Evolutionary conservation across 2,888 invertebrate genomes (phyloP), one percentile per base, ranked within the genome.

Genomic region (Drosophila austrosaltans): DNA sequence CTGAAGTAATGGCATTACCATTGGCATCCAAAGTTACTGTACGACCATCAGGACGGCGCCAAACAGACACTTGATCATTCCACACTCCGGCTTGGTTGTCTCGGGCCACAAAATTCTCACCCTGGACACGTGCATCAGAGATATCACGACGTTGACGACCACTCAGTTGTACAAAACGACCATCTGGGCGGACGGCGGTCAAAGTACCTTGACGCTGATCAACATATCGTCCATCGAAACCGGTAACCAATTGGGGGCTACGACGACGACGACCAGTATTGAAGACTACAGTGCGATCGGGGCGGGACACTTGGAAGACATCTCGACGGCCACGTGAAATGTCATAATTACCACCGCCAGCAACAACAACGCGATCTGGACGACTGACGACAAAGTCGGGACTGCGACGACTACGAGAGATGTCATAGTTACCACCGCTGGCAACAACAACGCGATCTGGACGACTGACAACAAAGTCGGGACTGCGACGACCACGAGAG

Each of bases 101-200:
- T 54, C 80, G 78, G n/a, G 87, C 87, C 6, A 82, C 83, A 58
- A 83, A 83, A 20, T 79, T 78, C 0, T 81, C 62, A 3, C 87
- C 84, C n/a, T 75, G 77, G n/a, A 83, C 87, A 8, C 82, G 72
- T 0, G 53, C 73, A 53, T 69, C 64, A 1, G 64, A 57, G 12
- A 63, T 53, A 16, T 42, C 16, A 7, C 78, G 79, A 12, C 74
- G 63, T 0, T 53, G 30, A 0, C 76, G 74, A 2, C 4, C 25
- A 8, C 8, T 36, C 2, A n/a, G 63, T 1, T 20, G 54, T 8
- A 74, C 74, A 32, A 8, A 53, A 39, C 74, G 74, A 5, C 69
- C 74, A 74, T 75, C 74, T 1, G 3, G 6, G 12, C 74, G 61
- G 2, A 54, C 56, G 25, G 62, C 66, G 5, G 39, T 0, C n/a